Conservation (phyloP, 2,888 invertebrate species). For the Mystacides longicornis region DNA sequence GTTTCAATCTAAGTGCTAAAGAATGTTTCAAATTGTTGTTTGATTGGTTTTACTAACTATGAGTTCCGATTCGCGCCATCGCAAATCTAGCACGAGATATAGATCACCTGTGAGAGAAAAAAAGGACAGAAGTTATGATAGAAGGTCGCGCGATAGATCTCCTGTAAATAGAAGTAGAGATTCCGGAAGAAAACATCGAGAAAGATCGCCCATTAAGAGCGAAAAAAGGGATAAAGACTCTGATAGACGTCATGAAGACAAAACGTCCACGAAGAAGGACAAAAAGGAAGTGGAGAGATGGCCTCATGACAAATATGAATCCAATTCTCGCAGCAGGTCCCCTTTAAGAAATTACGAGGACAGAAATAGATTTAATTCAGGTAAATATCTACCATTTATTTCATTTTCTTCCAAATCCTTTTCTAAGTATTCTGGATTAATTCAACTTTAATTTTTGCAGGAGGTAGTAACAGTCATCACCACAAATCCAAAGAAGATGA, state of each 20-base stretch:
- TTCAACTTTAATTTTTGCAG: constrained; percentile 15
- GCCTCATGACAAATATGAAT: constrained; percentile 31
- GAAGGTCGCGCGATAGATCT: too few relatives aligned
- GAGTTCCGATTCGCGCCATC: background rate
- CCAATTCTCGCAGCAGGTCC: constrained; percentile 18
- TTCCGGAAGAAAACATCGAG: too few relatives aligned
- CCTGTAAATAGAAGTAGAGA: too few relatives aligned
- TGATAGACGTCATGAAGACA: too few relatives aligned
- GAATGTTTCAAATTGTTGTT: too few relatives aligned
- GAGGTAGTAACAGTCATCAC: constrained; percentile 28
- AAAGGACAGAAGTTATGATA: too few relatives aligned
- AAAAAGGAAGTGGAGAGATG: constrained; percentile 27
- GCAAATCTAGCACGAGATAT: background rate
- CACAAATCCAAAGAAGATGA: constrained; percentile 52
- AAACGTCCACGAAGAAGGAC: background rate
- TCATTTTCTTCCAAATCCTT: background rate
- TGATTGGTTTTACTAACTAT: too few relatives aligned
- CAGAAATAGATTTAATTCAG: constrained; percentile 19
- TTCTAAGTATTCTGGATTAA: background rate
- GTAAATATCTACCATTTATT: background rate
- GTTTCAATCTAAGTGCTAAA: too few relatives aligned
- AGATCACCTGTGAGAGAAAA: too few relatives aligned
- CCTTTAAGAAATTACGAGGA: constrained; percentile 17
- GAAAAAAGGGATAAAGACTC: background rate
- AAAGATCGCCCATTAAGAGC: background rate